These are phyloP conservation scores for Hippocampus comes DNA, from an alignment of 2,113 vertebrate species.

Conservation along the genomic window DNA sequence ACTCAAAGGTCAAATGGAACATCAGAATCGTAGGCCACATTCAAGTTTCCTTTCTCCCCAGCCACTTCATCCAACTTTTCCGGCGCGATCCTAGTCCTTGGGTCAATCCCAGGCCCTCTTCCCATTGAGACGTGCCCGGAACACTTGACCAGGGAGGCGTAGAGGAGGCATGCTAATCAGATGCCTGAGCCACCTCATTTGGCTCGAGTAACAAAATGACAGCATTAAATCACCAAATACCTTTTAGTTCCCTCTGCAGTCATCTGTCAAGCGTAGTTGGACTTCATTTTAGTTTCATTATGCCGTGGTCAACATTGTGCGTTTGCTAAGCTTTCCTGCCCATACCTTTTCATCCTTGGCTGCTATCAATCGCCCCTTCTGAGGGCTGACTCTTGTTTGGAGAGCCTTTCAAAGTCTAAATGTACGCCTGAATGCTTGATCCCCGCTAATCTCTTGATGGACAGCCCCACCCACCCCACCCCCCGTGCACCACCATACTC, in stretches of 20 bases:
- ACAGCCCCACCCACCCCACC: conserved; percentile 18
- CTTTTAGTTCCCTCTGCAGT: background rate
- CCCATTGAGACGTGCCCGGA: background rate
- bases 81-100: background rate
- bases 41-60: background rate
- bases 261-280: conserved; percentile 15
- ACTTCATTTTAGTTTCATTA: conserved; percentile 18
- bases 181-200: background rate
- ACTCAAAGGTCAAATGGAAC: background rate
- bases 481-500: background rate
- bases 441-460: conserved; percentile 53
- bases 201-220: background rate
- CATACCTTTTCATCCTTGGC: conserved; percentile 32
- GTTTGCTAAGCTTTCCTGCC: conserved; percentile 41
- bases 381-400: conserved; percentile 53
- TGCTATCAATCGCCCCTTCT: conserved; percentile 37
- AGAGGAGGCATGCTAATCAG: background rate
- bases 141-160: background rate
- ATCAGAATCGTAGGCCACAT: background rate
- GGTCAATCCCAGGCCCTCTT: background rate
- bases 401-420: conserved; percentile 55
- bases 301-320: conserved; percentile 13
- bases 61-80: background rate
- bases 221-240: background rate
- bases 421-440: conserved; percentile 40